Evolutionary conservation across 2,797 vertebrate genomes (phyloP).

Genomic region (Muraenolepis orangiensis): DNA sequence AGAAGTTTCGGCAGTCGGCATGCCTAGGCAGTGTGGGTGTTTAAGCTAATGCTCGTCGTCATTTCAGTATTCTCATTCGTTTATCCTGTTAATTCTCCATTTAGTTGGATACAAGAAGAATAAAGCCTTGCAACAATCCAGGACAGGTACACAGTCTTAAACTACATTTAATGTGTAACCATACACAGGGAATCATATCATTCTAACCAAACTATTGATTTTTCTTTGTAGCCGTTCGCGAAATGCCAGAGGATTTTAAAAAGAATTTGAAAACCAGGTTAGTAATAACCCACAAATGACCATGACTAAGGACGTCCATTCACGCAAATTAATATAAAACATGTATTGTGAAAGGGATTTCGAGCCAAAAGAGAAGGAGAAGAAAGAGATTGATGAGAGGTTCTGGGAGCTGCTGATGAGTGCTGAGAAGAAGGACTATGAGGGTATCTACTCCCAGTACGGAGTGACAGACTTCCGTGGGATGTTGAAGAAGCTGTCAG

Average conservation of each 20-base stretch:
- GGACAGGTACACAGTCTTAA: constrained; percentile 60
- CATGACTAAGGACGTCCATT: not conserved
- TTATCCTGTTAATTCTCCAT: constrained; percentile 25
- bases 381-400: constrained; percentile 66
- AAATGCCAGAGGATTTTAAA: constrained; percentile 75
- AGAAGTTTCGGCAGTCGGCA: constrained; percentile 22
- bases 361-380: constrained; percentile 51
- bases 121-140: constrained; percentile 70
- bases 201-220: constrained; percentile 10
- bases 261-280: constrained; percentile 75
- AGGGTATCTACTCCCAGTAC: constrained; percentile 79
- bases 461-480: constrained; percentile 84
- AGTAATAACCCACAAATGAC: not conserved
- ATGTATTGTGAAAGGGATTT: constrained; percentile 40
- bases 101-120: constrained; percentile 85
- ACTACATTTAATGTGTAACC: constrained; percentile 4
- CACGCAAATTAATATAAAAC: not conserved
- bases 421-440: constrained; percentile 83
- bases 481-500: constrained; percentile 83
- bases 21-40: no score
- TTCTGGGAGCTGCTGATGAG: constrained; percentile 86
- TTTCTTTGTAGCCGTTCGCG: constrained; percentile 69
- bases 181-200: no score
- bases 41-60: not conserved
- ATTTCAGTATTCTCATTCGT: not conserved